phyloP scores from a whole-genome alignment of 2,888 invertebrate species.

The Scaptomyza caliginosa region DNA sequence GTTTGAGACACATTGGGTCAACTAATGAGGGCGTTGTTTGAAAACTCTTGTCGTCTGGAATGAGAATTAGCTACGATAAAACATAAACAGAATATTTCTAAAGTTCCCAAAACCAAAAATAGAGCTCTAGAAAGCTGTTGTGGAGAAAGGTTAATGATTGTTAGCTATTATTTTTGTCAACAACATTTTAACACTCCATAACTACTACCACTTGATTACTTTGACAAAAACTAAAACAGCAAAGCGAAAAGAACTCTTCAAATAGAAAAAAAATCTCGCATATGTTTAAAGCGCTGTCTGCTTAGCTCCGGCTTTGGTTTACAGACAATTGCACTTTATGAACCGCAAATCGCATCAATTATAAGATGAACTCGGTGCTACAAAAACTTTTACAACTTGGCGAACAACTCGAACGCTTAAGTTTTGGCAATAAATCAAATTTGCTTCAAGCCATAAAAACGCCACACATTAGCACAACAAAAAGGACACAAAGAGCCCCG shows the following conservation, averaged over 20 bases:
- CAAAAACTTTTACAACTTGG: slow-evolving; percentile 59
- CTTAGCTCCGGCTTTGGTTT: slow-evolving; percentile 28
- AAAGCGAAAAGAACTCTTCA: background rate
- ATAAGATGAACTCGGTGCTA: slow-evolving; percentile 65
- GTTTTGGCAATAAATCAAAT: slow-evolving; percentile 75
- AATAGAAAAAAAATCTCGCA: slow-evolving; percentile 51
- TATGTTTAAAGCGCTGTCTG: slow-evolving; percentile 47
- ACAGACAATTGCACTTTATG: slow-evolving; percentile 76
- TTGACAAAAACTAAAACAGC: background rate
- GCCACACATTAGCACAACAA: slow-evolving; percentile 76
- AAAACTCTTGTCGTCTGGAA: slow-evolving; percentile 32
- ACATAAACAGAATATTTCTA: background rate
- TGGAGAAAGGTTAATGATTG: no score
- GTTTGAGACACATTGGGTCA: slow-evolving; percentile 74
- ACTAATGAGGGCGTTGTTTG: slow-evolving; percentile 67
- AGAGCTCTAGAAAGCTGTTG: background rate
- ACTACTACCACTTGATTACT: background rate
- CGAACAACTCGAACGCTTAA: slow-evolving; percentile 56
- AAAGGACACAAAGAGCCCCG: slow-evolving; percentile 42
- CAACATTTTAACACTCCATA: background rate
- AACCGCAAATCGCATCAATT: slow-evolving; percentile 76
- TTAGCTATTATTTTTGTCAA: background rate
- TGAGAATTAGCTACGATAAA: slow-evolving; percentile 33
- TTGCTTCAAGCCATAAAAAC: slow-evolving; percentile 73
- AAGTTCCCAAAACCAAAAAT: background rate